A percentile compares a stretch with the other conserved stretches of the same genome.
Evolutionary conservation across 2,113 vertebrate genomes (phyloP).

Genomic region (Galeopterus variegatus): DNA sequence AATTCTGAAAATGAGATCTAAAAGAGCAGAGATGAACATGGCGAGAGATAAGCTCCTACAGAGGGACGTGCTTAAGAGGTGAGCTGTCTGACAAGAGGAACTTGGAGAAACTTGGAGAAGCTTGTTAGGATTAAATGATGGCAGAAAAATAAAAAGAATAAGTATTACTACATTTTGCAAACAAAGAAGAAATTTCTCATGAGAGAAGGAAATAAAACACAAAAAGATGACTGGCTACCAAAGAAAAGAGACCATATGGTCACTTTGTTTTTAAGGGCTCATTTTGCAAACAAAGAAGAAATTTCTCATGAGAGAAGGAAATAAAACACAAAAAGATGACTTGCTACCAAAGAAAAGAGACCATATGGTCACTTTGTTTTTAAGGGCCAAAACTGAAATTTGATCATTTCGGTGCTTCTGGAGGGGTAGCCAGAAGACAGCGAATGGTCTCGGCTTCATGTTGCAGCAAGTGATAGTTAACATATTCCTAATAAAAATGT

Average conservation of each 20-base stretch:
- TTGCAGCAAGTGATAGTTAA: neutral
- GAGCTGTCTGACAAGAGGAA: neutral
- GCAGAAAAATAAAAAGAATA: neutral
- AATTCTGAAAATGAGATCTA: neutral
- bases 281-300: neutral
- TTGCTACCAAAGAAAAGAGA: neutral
- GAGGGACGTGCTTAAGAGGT: neutral
- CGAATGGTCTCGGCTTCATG: fast-evolving
- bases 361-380: neutral
- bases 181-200: neutral
- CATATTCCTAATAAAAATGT: neutral
- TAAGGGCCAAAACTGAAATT: neutral
- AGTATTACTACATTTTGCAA: neutral
- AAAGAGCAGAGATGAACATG: neutral
- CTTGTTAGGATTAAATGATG: neutral
- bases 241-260: neutral
- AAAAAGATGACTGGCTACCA: neutral
- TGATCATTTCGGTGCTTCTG: neutral
- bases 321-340: neutral
- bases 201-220: neutral
- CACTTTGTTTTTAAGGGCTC: neutral
- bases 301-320: neutral
- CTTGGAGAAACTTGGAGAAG: neutral
- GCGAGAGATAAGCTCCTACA: too few relatives aligned
- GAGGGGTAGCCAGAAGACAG: fast-evolving